A percentile compares a stretch with the other conserved stretches of the same genome.
Evolutionary conservation across 2,797 vertebrate species (phyloP).

Genomic region (Alosa sapidissima): DNA sequence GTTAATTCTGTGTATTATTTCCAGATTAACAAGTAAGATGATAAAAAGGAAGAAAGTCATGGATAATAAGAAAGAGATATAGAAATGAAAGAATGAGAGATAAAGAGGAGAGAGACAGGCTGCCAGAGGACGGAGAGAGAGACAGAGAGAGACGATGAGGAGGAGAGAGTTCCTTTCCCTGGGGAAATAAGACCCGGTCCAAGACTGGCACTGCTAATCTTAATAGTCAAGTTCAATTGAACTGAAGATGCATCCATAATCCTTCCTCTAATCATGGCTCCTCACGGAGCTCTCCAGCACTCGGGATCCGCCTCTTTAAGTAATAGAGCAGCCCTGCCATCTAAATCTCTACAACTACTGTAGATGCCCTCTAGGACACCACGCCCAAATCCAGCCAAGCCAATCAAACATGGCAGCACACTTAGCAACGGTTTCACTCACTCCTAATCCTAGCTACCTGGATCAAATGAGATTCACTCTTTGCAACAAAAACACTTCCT

Average conservation of each 20-base stretch:
- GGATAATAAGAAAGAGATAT: not conserved
- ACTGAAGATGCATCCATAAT: not conserved
- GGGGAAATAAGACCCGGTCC: not conserved
- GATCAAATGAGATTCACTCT: not conserved
- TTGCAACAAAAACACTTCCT: not conserved
- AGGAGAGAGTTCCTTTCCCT: not conserved
- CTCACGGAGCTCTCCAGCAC: not conserved
- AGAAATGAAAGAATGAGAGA: not conserved
- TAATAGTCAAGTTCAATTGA: not conserved
- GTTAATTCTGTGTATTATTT: not conserved
- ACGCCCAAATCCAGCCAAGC: not conserved
- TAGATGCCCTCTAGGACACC: not conserved
- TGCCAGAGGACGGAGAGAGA: not conserved
- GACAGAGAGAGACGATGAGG: not conserved
- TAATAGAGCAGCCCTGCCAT: not conserved
- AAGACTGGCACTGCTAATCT: not conserved
- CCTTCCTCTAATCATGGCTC: not conserved
- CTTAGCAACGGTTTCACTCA: not conserved
- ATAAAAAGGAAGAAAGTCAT: not conserved
- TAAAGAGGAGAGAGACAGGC: not conserved
- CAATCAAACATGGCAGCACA: not conserved
- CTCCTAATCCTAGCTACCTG: not conserved
- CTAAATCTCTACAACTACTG: not conserved
- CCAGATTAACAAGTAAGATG: not conserved
- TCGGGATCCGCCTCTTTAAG: not conserved